These are phyloP conservation scores for Bombus impatiens DNA, from an alignment of 1,140 invertebrate genomes.

Conservation along the genomic window DNA sequence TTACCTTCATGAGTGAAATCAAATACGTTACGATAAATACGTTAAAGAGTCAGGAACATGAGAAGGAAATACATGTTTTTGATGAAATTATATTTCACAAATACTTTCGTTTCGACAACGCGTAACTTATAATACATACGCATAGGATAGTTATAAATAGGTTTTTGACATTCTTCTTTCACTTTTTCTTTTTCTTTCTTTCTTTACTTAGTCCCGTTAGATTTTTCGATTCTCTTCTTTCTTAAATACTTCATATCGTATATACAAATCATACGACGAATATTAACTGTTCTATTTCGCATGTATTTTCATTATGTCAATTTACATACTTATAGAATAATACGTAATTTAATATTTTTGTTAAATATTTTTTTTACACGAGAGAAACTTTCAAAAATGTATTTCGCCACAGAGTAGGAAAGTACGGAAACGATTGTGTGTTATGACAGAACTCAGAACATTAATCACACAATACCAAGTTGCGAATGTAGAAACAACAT, in stretches of 20 bases:
- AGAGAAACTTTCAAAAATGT: slow-evolving; percentile 19
- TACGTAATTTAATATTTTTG: not conserved
- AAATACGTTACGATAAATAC: not conserved
- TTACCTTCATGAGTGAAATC: too few species aligned
- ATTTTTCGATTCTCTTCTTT: too few species aligned
- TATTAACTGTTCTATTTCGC: not conserved
- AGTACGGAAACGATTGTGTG: not conserved
- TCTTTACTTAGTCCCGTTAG: not conserved
- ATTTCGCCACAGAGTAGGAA: not conserved
- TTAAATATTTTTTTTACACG: slow-evolving; percentile 21
- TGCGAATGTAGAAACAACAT: slow-evolving; percentile 1
- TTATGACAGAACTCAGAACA: not conserved
- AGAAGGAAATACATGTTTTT: not conserved
- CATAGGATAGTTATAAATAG: not conserved
- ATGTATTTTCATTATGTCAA: slow-evolving; percentile 28
- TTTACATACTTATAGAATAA: slow-evolving; percentile 20
- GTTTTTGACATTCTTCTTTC: not conserved
- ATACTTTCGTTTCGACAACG: slow-evolving; percentile 4
- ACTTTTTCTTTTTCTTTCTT: not conserved
- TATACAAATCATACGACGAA: not conserved
- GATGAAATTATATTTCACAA: slow-evolving; percentile 14
- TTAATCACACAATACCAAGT: slow-evolving; percentile 18
- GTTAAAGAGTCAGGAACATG: not conserved
- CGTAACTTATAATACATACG: not conserved
- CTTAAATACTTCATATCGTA: not conserved